Evolutionary conservation across 2,113 vertebrate genomes (phyloP).

Genomic region (Syngnathus scovelli): DNA sequence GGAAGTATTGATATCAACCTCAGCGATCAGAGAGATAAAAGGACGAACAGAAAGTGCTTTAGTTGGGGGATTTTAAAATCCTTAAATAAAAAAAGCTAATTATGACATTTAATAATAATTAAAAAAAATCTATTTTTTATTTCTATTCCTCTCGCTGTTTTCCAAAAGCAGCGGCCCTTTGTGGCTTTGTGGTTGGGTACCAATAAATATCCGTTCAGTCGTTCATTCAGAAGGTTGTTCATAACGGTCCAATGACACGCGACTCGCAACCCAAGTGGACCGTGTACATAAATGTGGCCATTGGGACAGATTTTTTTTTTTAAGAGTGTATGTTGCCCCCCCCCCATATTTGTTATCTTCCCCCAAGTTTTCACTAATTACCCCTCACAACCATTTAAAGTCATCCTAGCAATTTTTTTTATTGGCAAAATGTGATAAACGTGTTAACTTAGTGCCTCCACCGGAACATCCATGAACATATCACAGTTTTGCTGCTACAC

Average conservation of each 20-base stretch:
- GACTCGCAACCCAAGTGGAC: conserved; percentile 23
- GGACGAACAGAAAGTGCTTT: conserved; percentile 68
- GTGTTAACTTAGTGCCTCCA: conserved; percentile 69
- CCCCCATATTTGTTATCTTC: background rate
- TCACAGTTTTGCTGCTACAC: conserved; percentile 73
- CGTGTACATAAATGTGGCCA: conserved; percentile 61
- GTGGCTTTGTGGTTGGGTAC: conserved; percentile 58
- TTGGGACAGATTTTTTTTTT: conserved; percentile 51
- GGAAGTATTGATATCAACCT: conserved; percentile 67
- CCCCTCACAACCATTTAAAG: conserved; percentile 8
- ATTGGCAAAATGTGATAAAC: conserved; percentile 44
- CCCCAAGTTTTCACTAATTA: conserved; percentile 8
- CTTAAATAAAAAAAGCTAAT: conserved; percentile 61
- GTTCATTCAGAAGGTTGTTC: conserved; percentile 14
- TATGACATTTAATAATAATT: conserved; percentile 39
- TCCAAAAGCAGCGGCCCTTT: conserved; percentile 65
- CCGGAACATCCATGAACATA: conserved; percentile 66
- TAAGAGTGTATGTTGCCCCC: conserved; percentile 36
- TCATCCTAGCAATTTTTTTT: conserved; percentile 34
- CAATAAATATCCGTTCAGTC: conserved; percentile 46
- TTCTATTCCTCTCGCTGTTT: conserved; percentile 69
- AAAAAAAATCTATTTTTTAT: conserved; percentile 67
- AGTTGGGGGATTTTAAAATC: conserved; percentile 63
- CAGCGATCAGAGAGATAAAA: conserved; percentile 63
- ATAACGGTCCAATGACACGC: background rate